Evolutionary conservation across 2,113 vertebrate species (phyloP).

Genomic region (Epinephelus moara): DNA sequence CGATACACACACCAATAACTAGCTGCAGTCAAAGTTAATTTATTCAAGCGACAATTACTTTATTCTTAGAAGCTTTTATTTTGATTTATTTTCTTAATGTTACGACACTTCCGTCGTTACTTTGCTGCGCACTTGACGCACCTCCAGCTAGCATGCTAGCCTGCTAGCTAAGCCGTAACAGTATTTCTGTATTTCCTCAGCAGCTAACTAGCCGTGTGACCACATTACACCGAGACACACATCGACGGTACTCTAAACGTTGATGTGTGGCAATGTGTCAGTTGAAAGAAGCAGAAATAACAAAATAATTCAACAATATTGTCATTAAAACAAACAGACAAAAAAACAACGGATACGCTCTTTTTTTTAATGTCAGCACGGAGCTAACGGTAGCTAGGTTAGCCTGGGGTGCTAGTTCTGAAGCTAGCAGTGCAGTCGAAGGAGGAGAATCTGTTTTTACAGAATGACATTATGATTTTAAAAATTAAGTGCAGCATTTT

Average conservation of each 20-base stretch:
- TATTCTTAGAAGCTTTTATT: conserved; percentile 7
- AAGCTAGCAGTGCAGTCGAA: conserved; percentile 36
- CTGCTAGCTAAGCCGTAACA: conserved; percentile 16
- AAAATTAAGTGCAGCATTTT: fast-evolving
- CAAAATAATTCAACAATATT: neutral
- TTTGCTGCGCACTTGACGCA: conserved; percentile 12
- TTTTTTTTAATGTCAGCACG: neutral
- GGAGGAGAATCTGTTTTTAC: conserved; percentile 8
- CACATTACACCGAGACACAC: fast-evolving
- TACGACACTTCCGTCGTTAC: conserved; percentile 15
- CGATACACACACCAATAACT: too few relatives aligned
- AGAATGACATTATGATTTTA: neutral
- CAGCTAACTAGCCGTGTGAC: neutral
- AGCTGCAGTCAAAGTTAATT: neutral
- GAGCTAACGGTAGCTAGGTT: conserved; percentile 29
- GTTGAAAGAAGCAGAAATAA: neutral
- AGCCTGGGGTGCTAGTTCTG: neutral
- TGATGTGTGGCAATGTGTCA: neutral
- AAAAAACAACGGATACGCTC: neutral
- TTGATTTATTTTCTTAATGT: neutral
- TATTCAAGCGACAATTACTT: neutral
- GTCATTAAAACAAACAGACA: neutral
- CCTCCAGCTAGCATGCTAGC: conserved; percentile 17
- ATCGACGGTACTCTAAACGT: fast-evolving
- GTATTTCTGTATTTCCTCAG: neutral